Percentiles rank a stretch among this genome's conserved stretches.
Conservation (phyloP, 1,140 invertebrate species). For the Atta texana region DNA sequence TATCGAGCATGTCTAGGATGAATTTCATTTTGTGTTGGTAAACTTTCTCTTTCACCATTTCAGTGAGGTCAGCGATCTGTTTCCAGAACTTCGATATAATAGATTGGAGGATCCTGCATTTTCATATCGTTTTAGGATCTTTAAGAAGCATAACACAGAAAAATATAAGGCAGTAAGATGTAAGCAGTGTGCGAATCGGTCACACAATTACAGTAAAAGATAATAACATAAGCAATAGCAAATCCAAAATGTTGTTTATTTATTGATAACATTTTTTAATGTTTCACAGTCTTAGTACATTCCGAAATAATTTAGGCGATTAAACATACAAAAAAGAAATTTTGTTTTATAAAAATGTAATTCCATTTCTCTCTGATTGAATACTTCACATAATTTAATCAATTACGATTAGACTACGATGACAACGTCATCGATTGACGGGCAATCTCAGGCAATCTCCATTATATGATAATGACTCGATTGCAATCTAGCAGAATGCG, state of each 20-base stretch:
- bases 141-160: neutral
- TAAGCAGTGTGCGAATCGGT: too few relatives aligned
- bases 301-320: neutral
- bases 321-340: neutral
- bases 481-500: neutral
- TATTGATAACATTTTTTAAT: too few relatives aligned
- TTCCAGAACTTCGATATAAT: conserved; percentile 10
- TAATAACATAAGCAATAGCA: too few relatives aligned
- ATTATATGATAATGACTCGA: conserved; percentile 19
- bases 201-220: too few relatives aligned
- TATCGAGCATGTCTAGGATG: conserved; percentile 47
- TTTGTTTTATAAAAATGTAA: neutral
- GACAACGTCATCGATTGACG: neutral
- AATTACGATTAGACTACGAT: conserved; percentile 7
- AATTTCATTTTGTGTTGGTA: neutral
- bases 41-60: conserved; percentile 10
- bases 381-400: conserved; percentile 16
- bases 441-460: conserved; percentile 9
- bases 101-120: neutral
- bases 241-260: too few relatives aligned
- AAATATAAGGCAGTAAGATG: too few relatives aligned
- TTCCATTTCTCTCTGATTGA: neutral
- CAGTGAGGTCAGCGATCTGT: neutral
- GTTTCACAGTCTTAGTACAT: neutral
- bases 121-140: neutral